Percentiles rank a stretch among this genome's conserved stretches.
These are phyloP conservation scores for Butorides virescens DNA, from an alignment of 2,113 vertebrate genomes.

Conservation along the genomic window DNA sequence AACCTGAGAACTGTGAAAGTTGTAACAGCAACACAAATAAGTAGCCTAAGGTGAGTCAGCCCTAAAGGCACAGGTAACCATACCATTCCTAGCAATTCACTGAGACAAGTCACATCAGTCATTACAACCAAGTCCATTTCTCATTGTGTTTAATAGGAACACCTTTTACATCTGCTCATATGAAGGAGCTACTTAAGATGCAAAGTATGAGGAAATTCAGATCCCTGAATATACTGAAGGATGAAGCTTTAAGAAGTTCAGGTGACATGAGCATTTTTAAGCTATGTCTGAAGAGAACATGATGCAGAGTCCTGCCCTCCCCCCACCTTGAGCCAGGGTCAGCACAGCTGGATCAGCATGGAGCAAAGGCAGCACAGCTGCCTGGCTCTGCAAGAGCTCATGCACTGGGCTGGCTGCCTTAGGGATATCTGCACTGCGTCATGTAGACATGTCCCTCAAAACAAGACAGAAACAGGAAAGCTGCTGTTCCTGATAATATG, in stretches of 20 bases:
- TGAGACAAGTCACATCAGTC: not conserved
- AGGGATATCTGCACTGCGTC: not conserved
- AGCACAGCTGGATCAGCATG: not conserved
- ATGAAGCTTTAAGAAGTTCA: not conserved
- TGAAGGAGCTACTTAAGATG: not conserved
- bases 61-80: rapidly evolving
- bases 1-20: not conserved
- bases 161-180: constrained; percentile 22
- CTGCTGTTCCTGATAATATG: not conserved
- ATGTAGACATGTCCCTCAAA: not conserved
- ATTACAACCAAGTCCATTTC: not conserved
- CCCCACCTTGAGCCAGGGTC: not conserved
- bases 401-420: not conserved
- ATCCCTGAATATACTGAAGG: not conserved
- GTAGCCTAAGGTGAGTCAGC: not conserved
- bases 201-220: not conserved
- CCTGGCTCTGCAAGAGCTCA: not conserved
- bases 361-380: not conserved
- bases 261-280: not conserved
- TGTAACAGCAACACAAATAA: not conserved
- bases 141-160: constrained; percentile 43
- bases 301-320: not conserved
- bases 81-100: not conserved
- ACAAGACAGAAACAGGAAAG: not conserved
- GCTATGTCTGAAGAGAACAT: not conserved